Base-by-base conservation (phyloP, 2,888 invertebrate species). In the Leptura quadrifasciata region DNA sequence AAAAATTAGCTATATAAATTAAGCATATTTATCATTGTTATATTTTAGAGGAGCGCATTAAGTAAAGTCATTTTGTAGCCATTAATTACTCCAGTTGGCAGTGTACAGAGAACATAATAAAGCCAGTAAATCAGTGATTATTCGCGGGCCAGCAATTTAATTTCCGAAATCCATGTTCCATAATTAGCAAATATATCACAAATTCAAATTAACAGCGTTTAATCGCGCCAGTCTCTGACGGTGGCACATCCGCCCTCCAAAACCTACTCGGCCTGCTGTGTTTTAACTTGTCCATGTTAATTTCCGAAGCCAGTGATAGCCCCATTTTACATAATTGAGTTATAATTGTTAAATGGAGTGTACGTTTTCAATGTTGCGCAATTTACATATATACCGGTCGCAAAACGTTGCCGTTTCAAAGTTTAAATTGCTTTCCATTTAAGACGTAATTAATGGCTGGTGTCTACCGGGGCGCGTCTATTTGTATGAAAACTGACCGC, bases 261-360 rank as follows among this genome's bases (percentile, higher is more conserved):
- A 80, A 78, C 74, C 75, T 54, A 39, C 84, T 84, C 81, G 76
- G 83, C 85, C 85, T 84, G 69, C 39, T 74, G 83, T 87, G 87
- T 89, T 89, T 88, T 88, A 88, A 88, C 87, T 87, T 84, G 86
- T 84, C 87, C 84, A 84, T 86, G 88, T 88, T 89, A 89, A 89
- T 89, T 89, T 89, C 89, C 89, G 88, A 87, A 86, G 85, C 81
- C 84, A 84, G 86, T 85, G 88, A 88, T 88, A 87, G 86, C 85
- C 84, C 86, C 86, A 84, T 86, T 89, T 88, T 88, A 84, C 88
- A 89, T 88, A 89, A 89, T 89, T 88, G 89, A 88, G 87, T 89
- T 87, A 87, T 89, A 88, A 89, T 89, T 88, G 89, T 87, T 89
- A 87, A 89, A 89, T 89, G 88, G 88, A 86, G 86, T 86, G 88